phyloP scores from a whole-genome alignment of 2,797 vertebrate genomes.

The Chelonia mydas region DNA sequence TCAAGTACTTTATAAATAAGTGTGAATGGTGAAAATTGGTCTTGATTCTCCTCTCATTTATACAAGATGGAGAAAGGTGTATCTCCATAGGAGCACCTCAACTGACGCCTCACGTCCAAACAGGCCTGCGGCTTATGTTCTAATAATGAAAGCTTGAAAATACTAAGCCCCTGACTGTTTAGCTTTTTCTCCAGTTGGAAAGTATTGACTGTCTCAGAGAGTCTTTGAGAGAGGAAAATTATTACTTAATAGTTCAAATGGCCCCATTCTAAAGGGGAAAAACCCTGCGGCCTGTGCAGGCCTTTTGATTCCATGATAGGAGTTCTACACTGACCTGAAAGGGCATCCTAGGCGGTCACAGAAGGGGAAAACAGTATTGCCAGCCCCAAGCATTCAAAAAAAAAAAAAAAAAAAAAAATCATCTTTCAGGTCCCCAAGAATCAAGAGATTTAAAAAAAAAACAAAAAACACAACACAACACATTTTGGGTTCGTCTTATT shows the following conservation, averaged over 20 bases:
- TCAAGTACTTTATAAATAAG: slow-evolving; percentile 9
- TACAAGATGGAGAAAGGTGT: neutral
- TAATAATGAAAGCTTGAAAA: neutral
- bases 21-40: neutral
- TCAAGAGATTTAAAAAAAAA: neutral
- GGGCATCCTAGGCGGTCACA: neutral
- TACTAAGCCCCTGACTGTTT: neutral
- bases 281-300: rapidly evolving
- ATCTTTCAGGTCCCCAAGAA: neutral
- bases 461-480: neutral
- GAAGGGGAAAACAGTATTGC: neutral
- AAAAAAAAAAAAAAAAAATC: neutral
- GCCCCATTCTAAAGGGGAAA: neutral
- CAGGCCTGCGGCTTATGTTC: neutral
- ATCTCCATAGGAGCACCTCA: neutral
- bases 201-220: neutral
- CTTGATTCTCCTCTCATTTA: neutral
- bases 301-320: neutral
- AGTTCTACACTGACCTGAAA: neutral
- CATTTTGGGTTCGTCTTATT: neutral
- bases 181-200: neutral
- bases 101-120: neutral
- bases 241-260: neutral
- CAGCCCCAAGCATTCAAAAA: neutral
- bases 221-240: neutral